phyloP scores from a whole-genome alignment of 2,797 vertebrate species.

The Sebastolobus altivelis region DNA sequence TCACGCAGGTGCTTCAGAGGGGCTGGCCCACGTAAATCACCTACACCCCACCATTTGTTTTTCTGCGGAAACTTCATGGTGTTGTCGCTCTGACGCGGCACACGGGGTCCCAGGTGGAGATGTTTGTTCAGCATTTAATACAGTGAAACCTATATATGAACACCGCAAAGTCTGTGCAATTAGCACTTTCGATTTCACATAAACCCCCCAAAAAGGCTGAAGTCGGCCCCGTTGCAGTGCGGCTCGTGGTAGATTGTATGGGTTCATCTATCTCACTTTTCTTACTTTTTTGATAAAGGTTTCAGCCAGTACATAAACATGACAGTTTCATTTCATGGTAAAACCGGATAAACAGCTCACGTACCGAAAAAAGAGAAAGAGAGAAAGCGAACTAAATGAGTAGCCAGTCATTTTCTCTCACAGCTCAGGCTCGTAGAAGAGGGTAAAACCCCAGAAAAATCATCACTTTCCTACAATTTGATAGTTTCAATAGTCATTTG shows the following conservation, averaged over 20 bases:
- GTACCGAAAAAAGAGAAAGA: neutral
- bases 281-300: neutral
- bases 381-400: neutral
- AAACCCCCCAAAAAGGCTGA: neutral
- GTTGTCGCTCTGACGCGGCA: neutral
- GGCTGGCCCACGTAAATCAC: neutral
- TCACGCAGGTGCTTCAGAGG: neutral
- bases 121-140: slow-evolving; percentile 15
- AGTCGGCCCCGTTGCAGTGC: neutral
- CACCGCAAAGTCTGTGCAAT: neutral
- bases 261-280: neutral
- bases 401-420: neutral
- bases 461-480: neutral
- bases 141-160: neutral
- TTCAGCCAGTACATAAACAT: neutral
- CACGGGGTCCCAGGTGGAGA: neutral
- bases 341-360: neutral
- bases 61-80: neutral
- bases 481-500: neutral
- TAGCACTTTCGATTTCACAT: slow-evolving; percentile 9
- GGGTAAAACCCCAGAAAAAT: neutral
- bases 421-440: neutral
- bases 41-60: neutral
- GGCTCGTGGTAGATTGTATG: neutral
- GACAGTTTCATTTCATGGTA: neutral